Evolutionary conservation across 2,113 vertebrate species (phyloP), one percentile per base, ranked within the genome.

Genomic region (Ciconia maguari): DNA sequence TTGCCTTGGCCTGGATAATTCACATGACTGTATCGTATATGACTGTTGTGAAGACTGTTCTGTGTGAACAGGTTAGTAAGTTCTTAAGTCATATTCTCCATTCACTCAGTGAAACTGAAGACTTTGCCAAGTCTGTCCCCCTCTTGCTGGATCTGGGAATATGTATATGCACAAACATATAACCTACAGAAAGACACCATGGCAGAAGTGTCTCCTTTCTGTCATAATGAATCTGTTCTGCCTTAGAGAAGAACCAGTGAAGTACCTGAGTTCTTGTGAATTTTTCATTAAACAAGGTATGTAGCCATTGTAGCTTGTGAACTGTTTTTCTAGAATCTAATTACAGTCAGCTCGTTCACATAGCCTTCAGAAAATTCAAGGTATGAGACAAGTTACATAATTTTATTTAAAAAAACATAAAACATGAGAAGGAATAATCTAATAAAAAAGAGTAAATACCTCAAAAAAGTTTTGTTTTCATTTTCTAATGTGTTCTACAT

Each of bases 1-100:
- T 62, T 49, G 22, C 48, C 42, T 60, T 41, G 46, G 34, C 34
- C 66, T 62, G 34, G 16, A 8, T 36, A 68, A 88, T 19, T 48
- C 55, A 38, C 22, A 5, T 0, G 0, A 36, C 19, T 24, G 15
- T 17, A 60, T 72, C 36, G 57, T 1, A 1, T 3, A 5, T 20
- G 13, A 44, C 13, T 84, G 72, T 3, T 16, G 4, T 54, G 42
- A 83, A 66, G 30, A 32, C 11, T 30, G 7, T 6, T 44, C 30
- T 38, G 32, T 34, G 27, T 11, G 24, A 81, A 49, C 11, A 32
- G 38, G 15, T 54, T 60, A 13, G 32, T 16, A 36, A 81, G 14
- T 46, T 55, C 15, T 24, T 32, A 46, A 24, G n/a, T 49, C 49
- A 24, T 44, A 55, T 44, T 65, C 21, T 74, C 44, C 4, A 1